Percentiles rank a stretch among this genome's conserved stretches.
Evolutionary conservation across 2,113 vertebrate species (phyloP).

Genomic region (Merops nubicus): DNA sequence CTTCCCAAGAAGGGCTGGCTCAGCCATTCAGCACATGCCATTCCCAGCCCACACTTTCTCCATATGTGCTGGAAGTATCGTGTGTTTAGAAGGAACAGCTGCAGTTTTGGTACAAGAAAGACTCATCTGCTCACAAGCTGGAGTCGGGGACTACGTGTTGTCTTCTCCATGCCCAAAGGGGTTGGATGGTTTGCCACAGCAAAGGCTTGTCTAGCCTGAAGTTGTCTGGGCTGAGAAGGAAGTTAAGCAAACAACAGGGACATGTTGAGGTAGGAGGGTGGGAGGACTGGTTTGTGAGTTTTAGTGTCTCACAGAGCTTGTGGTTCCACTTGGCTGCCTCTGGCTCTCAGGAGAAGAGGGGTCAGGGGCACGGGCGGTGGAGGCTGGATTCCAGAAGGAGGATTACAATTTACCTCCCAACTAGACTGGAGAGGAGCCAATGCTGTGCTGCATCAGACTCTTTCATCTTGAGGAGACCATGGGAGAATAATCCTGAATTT

Average conservation of each 20-base stretch:
- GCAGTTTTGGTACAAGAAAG: not conserved
- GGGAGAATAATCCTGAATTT: constrained; percentile 21
- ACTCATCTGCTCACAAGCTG: constrained; percentile 18
- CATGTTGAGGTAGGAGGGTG: not conserved
- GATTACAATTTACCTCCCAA: constrained; percentile 52
- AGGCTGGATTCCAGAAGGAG: constrained; percentile 32
- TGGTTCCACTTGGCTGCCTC: constrained; percentile 53
- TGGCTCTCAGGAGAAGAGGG: constrained; percentile 9
- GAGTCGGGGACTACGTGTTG: not conserved
- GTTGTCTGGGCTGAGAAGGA: not conserved
- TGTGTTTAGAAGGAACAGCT: not conserved
- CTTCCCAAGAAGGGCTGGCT: rapidly evolving
- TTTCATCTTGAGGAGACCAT: constrained; percentile 10
- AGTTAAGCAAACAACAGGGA: not conserved
- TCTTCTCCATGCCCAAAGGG: not conserved
- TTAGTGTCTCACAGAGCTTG: not conserved
- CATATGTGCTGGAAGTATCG: not conserved
- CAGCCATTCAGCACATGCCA: not conserved
- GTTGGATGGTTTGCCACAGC: constrained; percentile 16
- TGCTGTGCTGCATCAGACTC: not conserved
- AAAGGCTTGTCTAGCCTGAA: constrained; percentile 37
- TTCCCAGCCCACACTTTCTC: not conserved
- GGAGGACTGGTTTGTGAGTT: constrained; percentile 5
- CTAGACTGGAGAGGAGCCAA: constrained; percentile 50
- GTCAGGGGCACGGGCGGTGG: not conserved